These are phyloP conservation scores for Nesoenas mayeri DNA, from an alignment of 2,113 vertebrate genomes.

Conservation along the genomic window DNA sequence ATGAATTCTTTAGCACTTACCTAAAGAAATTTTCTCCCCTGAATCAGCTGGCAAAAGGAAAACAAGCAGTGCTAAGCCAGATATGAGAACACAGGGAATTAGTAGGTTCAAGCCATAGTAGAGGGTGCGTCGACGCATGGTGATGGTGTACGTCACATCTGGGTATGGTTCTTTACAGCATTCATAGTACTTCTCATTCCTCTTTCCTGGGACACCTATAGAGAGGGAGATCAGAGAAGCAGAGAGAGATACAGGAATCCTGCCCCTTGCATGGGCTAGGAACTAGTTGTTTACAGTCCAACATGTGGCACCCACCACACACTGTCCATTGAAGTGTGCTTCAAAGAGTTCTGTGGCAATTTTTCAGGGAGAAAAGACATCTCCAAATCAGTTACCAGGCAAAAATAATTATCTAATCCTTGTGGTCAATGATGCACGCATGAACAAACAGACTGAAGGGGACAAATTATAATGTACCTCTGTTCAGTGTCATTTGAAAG, in stretches of 20 bases:
- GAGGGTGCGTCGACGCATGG: slow-evolving; percentile 86
- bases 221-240: neutral
- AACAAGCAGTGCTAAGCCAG: slow-evolving; percentile 86
- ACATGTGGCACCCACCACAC: neutral
- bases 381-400: neutral
- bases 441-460: neutral
- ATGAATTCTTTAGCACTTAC: neutral
- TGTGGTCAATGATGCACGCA: neutral
- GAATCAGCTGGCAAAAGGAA: slow-evolving; percentile 91
- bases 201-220: slow-evolving; percentile 85
- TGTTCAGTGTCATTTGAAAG: neutral
- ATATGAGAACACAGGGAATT: slow-evolving; percentile 90
- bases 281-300: neutral
- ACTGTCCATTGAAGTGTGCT: neutral
- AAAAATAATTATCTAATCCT: neutral
- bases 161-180: slow-evolving; percentile 92
- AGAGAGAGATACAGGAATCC: neutral
- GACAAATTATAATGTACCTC: neutral
- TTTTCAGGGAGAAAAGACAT: neutral
- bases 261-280: neutral
- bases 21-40: slow-evolving; percentile 85
- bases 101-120: slow-evolving; percentile 91
- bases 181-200: slow-evolving; percentile 89
- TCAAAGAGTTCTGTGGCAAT: neutral
- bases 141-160: slow-evolving; percentile 89